Evolutionary conservation across 2,888 invertebrate species (phyloP), one percentile per base, ranked within the genome.

Genomic region (Autographa pulchrina): DNA sequence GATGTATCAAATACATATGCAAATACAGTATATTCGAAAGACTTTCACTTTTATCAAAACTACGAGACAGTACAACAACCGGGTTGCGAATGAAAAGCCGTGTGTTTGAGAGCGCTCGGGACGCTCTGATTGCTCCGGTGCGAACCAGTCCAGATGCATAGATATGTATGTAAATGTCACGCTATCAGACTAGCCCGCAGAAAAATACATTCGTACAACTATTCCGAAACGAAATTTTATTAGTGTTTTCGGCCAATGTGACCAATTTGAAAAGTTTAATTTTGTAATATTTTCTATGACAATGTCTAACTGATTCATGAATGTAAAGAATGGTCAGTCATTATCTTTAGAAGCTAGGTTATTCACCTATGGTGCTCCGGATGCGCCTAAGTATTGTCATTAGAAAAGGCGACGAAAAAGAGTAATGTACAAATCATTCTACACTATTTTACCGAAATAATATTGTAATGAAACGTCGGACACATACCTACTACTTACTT

Each of bases 81-180:
- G 61, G 74, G 71, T 77, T 73, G 63, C 72, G 31, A 75, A 79
- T 79, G 72, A 76, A 78, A 80, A 74, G 72, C 68, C 70, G 66
- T 25, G 54, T 68, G 70, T 75, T 78, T 74, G 79, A 79, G 83
- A 78, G 81, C 77, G 80, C 68, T 52, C 71, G 70, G 58, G 77
- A 80, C 84, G 86, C 86, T 87, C 87, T 85, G 86, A 85, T 87
- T 85, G 77, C n/a, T 71, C 64, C 75, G 73, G 75, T 81, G 86
- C 84, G 84, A 85, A 82, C 73, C 76, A 80, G 78, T 61, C 58
- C 84, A 85, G 83, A 86, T 83, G 74, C 72, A 69, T 65, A 82
- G 85, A 85, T 85, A 81, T 70, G 75, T 78, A 81, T 86, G 77
- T 68, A 70, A 81, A 74, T 70, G 52, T 66, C 32, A 7, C 71